Conservation (phyloP, 2,888 invertebrate genomes). For the Pyralis farinalis region DNA sequence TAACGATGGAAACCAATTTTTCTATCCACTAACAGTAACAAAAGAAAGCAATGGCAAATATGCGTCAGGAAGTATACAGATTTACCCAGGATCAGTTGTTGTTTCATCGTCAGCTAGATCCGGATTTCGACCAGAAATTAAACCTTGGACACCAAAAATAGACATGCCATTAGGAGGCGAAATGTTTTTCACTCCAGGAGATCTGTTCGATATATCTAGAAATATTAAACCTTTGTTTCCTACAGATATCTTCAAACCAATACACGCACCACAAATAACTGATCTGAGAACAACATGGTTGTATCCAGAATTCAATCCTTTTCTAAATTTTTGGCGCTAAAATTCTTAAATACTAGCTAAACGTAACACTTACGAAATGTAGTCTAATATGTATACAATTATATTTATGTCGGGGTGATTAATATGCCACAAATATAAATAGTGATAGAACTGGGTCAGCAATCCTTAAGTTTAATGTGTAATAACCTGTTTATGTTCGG, state of each 20-base stretch:
- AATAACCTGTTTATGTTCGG: too few relatives aligned
- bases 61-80: constrained; percentile 39
- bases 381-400: too few relatives aligned
- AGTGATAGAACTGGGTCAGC: too few relatives aligned
- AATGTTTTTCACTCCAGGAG: constrained; percentile 25
- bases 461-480: too few relatives aligned
- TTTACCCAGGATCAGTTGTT: constrained; percentile 47
- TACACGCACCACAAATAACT: constrained; percentile 25
- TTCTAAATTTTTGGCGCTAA: constrained; percentile 36
- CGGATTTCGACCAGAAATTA: constrained; percentile 24
- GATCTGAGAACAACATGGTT: constrained; percentile 35
- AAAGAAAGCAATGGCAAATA: constrained; percentile 40
- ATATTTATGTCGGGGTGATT: too few relatives aligned
- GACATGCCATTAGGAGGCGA: constrained; percentile 24
- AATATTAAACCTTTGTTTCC: constrained; percentile 35
- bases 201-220: constrained; percentile 28
- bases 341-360: too few relatives aligned
- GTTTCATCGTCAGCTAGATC: constrained; percentile 42
- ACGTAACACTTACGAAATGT: too few relatives aligned
- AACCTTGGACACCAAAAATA: constrained; percentile 23
- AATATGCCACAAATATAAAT: too few relatives aligned
- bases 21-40: constrained; percentile 33
- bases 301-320: constrained; percentile 43
- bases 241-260: constrained; percentile 30
- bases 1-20: constrained; percentile 16